Evolutionary conservation across 2,888 invertebrate species (phyloP).

Genomic region (Frankliniella intonsa): DNA sequence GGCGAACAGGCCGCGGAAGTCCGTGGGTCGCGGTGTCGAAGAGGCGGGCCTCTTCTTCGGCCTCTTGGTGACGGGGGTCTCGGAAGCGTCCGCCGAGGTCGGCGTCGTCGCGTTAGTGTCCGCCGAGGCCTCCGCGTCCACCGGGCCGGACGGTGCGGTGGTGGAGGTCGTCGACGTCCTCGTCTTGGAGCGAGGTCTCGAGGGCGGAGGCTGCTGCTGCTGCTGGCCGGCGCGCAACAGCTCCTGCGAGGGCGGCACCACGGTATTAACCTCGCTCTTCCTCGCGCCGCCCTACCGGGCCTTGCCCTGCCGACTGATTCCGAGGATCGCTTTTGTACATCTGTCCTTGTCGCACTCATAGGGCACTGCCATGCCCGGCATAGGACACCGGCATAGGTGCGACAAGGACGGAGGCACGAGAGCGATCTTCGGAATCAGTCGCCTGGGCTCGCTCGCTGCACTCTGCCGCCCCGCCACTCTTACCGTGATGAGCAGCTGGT

Average conservation of each 20-base stretch:
- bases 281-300: too few species aligned
- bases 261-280: not conserved
- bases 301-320: too few species aligned
- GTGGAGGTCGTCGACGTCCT: not conserved
- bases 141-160: not conserved
- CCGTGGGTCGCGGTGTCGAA: not conserved
- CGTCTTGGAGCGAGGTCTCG: not conserved
- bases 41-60: not conserved
- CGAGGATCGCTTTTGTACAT: too few species aligned
- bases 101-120: too few species aligned
- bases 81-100: not conserved
- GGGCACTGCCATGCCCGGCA: too few species aligned
- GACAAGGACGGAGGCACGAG: too few species aligned
- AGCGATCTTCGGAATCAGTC: too few species aligned
- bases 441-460: too few species aligned
- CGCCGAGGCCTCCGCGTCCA: not conserved
- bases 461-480: not conserved
- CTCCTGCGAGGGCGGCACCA: not conserved
- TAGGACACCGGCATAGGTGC: too few species aligned
- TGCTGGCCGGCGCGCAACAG: not conserved
- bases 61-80: constrained; percentile 1
- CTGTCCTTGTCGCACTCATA: too few species aligned
- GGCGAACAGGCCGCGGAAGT: not conserved
- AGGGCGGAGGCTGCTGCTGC: not conserved
- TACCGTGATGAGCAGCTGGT: constrained; percentile 12